Base-by-base conservation (phyloP, 2,113 vertebrate species). In the Sigmodon hispidus region DNA sequence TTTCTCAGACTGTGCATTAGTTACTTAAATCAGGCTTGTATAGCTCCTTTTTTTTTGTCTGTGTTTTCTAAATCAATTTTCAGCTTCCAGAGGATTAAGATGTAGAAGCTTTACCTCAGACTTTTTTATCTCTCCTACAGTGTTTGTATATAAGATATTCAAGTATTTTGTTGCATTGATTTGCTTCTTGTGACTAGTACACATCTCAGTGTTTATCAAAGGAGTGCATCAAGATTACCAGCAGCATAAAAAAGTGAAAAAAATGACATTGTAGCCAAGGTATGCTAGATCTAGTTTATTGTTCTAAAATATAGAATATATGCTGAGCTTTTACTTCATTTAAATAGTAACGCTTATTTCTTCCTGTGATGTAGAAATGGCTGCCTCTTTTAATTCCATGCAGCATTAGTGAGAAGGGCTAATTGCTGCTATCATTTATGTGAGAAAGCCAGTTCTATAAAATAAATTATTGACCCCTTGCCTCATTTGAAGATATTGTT, bases 11-110 rank as follows among this genome's bases (percentile, higher is more conserved):
- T 52, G 24, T 5, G 22, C 24, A 65, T 84, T 57, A 50, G 26
- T 70, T 75, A 84, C 75, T 57, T 87, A 88, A 79, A 52, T 80
- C 43, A 90, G 50, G 45, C 26, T 0, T 24, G 13, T 79, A 9
- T n/a, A 67, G 79, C 21, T 3, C 48, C 55, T 17, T n/a, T 76
- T 17, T n/a, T 76, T 91, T 73, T 40, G 7, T 52, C 93, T 85
- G n/a, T 70, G 22, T 67, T 65, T 75, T 92, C 65, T 55, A 91
- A 92, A 72, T 91, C 45, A 83, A 29, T 86, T 36, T 72, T 86
- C 40, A 34, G 21, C 19, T 85, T 89, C 81, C 63, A 85, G 24
- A 76, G 19, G 48, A 73, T 76, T 88, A 94, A 92, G 29, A 81
- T 43, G 7, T 48, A 86, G 65, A 36, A 70, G 45, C 34, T 55